Percentiles rank a stretch among this genome's conserved stretches.
These are phyloP conservation scores for Muntiacus reevesi DNA, from an alignment of 2,113 vertebrate species.

Conservation along the genomic window DNA sequence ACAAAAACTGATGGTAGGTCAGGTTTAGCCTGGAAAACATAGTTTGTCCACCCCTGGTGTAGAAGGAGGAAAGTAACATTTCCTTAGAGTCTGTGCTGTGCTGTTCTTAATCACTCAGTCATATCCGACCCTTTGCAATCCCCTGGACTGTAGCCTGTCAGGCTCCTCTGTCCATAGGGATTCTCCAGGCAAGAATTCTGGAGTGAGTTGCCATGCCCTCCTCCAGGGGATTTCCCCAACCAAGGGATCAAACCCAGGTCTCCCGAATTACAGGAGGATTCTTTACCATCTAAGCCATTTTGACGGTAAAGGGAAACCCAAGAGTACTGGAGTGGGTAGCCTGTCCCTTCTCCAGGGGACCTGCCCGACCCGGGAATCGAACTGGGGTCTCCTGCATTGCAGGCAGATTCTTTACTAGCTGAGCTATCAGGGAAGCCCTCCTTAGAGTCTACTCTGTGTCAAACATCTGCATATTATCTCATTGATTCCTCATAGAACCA, in stretches of 20 bases:
- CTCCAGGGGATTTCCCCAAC: not conserved
- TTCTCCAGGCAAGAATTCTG: not conserved
- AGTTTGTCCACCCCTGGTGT: not conserved
- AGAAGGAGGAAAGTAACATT: not conserved
- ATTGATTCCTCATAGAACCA: not conserved
- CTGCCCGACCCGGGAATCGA: not conserved
- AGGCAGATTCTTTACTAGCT: not conserved
- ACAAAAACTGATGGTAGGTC: not conserved
- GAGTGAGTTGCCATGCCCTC: not conserved
- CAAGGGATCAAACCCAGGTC: not conserved
- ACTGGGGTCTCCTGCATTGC: not conserved
- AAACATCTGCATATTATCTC: not conserved
- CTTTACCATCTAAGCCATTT: not conserved
- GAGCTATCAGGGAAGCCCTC: not conserved
- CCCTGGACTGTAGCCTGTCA: not conserved
- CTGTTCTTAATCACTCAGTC: not conserved
- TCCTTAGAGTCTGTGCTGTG: not conserved
- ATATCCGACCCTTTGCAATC: not conserved
- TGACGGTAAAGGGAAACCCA: too few species aligned
- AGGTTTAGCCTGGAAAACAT: not conserved
- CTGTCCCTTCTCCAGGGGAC: not conserved
- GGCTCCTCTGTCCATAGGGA: not conserved
- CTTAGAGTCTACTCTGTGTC: not conserved
- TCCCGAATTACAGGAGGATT: not conserved
- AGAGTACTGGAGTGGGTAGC: not conserved